Percentiles rank a stretch among this genome's conserved stretches.
Conservation (phyloP, 2,113 vertebrate genomes). For the Rhabdomys dilectus region DNA sequence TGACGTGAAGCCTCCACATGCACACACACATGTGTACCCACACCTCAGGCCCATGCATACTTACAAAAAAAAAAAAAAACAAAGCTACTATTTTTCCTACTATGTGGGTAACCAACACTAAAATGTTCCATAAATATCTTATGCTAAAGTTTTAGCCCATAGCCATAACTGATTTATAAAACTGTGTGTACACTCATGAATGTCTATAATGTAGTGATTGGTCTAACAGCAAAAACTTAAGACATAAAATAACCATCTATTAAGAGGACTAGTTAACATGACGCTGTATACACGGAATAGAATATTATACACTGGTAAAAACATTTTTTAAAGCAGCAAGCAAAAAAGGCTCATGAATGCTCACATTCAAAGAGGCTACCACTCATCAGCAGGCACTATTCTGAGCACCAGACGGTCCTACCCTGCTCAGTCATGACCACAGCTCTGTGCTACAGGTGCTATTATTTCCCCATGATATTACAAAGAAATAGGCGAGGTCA, state of each 20-base stretch:
- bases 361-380: not conserved
- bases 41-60: not conserved
- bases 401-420: not conserved
- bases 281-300: not conserved
- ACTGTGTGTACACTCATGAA: not conserved
- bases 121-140: slow-evolving; percentile 4
- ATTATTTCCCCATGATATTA: not conserved
- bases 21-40: not conserved
- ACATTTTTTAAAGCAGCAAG: not conserved
- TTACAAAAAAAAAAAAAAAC: not conserved
- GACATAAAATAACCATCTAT: not conserved
- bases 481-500: not conserved
- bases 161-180: not conserved
- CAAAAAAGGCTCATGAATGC: slow-evolving; percentile 1
- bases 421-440: not conserved
- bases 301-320: not conserved
- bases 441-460: not conserved
- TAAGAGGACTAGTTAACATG: not conserved
- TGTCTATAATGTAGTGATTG: not conserved
- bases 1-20: not conserved
- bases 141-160: not conserved
- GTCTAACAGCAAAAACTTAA: slow-evolving; percentile 14
- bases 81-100: slow-evolving; percentile 1
- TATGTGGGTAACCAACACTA: slow-evolving; percentile 34
- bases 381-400: not conserved